Conservation (phyloP, 2,113 vertebrate species). For the Eonycteris spelaea region DNA sequence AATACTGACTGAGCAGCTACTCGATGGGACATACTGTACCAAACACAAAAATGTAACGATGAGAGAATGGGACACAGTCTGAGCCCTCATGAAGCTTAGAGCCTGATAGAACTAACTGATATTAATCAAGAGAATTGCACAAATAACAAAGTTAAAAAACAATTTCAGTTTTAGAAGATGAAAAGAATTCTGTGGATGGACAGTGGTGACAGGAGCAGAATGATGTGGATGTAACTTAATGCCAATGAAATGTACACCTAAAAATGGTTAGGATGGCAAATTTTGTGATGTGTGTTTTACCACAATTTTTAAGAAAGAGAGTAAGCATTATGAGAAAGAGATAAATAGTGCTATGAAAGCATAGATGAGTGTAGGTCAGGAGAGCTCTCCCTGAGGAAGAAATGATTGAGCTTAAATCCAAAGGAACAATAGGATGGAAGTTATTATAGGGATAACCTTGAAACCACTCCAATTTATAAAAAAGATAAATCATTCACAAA, state of each 20-base stretch:
- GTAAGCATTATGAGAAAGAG: neutral
- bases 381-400: constrained; percentile 24
- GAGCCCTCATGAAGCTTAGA: neutral
- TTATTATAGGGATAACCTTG: constrained; percentile 51
- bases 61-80: neutral
- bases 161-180: neutral
- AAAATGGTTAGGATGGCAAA: neutral
- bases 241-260: neutral
- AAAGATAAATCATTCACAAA: constrained; percentile 52
- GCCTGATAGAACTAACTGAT: neutral
- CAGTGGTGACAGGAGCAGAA: neutral
- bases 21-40: accelerated
- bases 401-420: constrained; percentile 31
- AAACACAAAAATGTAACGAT: neutral
- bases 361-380: neutral
- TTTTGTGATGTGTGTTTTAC: neutral
- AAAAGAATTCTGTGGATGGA: neutral
- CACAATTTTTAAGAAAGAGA: neutral
- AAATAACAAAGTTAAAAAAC: neutral
- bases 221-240: neutral
- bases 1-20: neutral
- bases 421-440: neutral
- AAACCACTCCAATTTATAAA: constrained; percentile 35
- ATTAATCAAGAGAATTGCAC: neutral
- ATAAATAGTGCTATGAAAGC: neutral